These are phyloP conservation scores for Troides helena DNA, from an alignment of 2,888 invertebrate genomes.

Conservation along the genomic window DNA sequence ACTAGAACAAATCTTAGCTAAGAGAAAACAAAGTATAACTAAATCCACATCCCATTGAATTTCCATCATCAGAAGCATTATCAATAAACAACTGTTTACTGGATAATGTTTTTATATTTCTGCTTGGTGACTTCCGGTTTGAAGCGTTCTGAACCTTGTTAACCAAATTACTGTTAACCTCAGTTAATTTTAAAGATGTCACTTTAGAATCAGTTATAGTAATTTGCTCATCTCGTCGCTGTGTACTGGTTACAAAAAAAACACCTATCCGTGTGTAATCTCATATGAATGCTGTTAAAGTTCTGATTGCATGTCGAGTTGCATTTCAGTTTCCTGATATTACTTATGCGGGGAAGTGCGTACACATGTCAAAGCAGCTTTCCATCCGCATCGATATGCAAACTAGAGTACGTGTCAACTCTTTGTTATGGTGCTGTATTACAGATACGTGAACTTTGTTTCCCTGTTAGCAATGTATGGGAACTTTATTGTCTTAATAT, in stretches of 20 bases:
- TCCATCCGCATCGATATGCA: slow-evolving; percentile 19
- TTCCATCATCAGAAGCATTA: no score
- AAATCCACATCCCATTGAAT: no score
- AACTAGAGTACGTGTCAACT: slow-evolving; percentile 4
- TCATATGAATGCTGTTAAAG: slow-evolving; percentile 7
- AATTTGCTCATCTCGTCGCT: not conserved
- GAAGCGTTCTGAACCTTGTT: no score
- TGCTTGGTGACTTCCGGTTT: no score
- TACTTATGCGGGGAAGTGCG: slow-evolving; percentile 21
- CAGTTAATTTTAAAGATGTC: no score
- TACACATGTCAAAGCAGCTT: slow-evolving; percentile 21
- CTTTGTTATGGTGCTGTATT: not conserved
- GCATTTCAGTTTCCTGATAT: slow-evolving; percentile 17
- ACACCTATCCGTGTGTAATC: slow-evolving; percentile 3
- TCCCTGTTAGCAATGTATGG: no score
- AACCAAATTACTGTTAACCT: no score
- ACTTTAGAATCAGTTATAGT: not conserved
- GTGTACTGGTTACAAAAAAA: not conserved
- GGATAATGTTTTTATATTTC: no score
- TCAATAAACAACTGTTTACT: no score
- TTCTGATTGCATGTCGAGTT: slow-evolving; percentile 17
- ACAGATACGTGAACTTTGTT: not conserved
- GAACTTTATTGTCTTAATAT: no score
- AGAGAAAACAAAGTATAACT: no score
- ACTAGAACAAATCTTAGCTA: no score